Evolutionary conservation across 2,888 invertebrate genomes (phyloP).

Genomic region (Mimas tiliae): DNA sequence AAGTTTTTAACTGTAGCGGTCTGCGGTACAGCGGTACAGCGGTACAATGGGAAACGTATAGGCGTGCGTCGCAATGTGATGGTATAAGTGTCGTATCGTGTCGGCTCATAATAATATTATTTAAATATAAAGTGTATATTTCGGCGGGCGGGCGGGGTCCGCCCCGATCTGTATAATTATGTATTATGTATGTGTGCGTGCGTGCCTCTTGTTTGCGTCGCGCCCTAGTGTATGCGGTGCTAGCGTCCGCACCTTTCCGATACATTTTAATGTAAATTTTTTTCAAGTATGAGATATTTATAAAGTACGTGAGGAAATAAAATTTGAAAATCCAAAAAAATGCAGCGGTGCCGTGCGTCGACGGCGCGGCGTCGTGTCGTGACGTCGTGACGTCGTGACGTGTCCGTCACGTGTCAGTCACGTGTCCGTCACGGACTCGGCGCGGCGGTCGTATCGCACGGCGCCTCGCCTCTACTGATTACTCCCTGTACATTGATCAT

Average conservation of each 20-base stretch:
- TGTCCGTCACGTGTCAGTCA: constrained; percentile 28
- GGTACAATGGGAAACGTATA: constrained; percentile 74
- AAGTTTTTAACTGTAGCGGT: constrained; percentile 77
- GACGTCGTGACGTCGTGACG: constrained; percentile 36
- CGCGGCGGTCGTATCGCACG: constrained; percentile 16
- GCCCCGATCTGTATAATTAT: constrained; percentile 24
- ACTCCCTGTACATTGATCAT: constrained; percentile 69
- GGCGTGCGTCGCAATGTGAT: constrained; percentile 79
- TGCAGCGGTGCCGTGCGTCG: constrained; percentile 37
- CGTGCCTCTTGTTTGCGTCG: constrained; percentile 50
- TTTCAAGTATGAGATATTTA: constrained; percentile 84
- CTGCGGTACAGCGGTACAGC: constrained; percentile 72
- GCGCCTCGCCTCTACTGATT: constrained; percentile 37
- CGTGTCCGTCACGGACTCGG: constrained; percentile 15
- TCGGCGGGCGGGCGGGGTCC: constrained; percentile 42
- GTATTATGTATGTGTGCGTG: constrained; percentile 52
- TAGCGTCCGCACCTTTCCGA: constrained; percentile 68
- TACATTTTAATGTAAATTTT: constrained; percentile 82
- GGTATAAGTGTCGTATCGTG: constrained; percentile 56
- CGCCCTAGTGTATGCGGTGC: constrained; percentile 55
- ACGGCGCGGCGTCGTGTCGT: constrained; percentile 35
- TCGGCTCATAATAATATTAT: constrained; percentile 70
- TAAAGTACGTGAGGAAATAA: constrained; percentile 81
- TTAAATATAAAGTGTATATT: constrained; percentile 68
- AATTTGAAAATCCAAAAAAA: constrained; percentile 71